A percentile compares a stretch with the other conserved stretches of the same genome.
Evolutionary conservation across 2,113 vertebrate species (phyloP).

Genomic region (Galbula dea): DNA sequence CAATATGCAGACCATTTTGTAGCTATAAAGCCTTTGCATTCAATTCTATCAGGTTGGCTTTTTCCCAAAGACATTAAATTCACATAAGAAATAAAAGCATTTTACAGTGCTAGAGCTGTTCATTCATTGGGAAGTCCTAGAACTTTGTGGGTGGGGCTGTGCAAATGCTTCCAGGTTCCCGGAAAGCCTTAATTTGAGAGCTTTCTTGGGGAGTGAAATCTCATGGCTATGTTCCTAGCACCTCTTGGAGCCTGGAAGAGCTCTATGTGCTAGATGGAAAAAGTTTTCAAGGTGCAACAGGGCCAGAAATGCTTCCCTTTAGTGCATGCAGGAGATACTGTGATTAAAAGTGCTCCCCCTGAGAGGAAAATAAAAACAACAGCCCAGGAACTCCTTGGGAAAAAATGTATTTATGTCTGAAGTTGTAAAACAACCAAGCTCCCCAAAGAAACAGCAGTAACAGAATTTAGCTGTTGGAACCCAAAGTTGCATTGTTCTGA

Average conservation of each 20-base stretch:
- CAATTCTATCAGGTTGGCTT: background rate
- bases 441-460: slow-evolving; percentile 13
- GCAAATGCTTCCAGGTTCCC: background rate
- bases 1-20: background rate
- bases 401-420: slow-evolving; percentile 19
- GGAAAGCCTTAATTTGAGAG: background rate
- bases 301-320: background rate
- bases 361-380: slow-evolving; percentile 5
- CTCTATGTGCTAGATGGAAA: background rate
- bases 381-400: background rate
- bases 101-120: background rate
- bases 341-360: background rate
- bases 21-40: background rate
- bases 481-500: slow-evolving; percentile 57
- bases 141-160: background rate
- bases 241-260: background rate
- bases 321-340: background rate
- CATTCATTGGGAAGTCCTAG: background rate
- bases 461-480: slow-evolving; percentile 59
- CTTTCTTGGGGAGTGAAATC: background rate
- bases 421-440: slow-evolving; percentile 14
- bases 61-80: background rate
- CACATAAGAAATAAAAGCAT: background rate
- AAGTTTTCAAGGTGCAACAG: background rate
- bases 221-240: background rate